phyloP scores from a whole-genome alignment of 2,797 vertebrate genomes.

The Halcyon smyrnensis region DNA sequence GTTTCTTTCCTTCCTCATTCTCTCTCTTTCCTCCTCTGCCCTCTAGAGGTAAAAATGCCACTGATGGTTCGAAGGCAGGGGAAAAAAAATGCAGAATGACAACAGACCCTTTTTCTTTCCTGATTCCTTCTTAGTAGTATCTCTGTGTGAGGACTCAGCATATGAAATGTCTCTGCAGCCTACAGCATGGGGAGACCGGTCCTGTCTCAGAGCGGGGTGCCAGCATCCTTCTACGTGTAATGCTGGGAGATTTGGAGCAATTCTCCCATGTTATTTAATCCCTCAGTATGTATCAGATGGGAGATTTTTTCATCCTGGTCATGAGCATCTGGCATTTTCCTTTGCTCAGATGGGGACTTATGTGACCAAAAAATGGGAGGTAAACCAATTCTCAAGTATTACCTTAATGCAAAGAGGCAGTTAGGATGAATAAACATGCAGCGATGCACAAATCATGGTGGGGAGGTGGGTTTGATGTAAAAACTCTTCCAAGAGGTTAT shows the following conservation, averaged over 20 bases:
- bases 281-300: neutral
- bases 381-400: neutral
- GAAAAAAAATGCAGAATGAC: neutral
- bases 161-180: neutral
- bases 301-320: neutral
- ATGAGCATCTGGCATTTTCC: neutral
- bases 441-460: neutral
- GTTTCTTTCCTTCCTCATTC: neutral
- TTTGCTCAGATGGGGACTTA: neutral
- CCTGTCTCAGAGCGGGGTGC: neutral
- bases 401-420: neutral
- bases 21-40: slow-evolving; percentile 10
- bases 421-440: neutral
- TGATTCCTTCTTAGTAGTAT: neutral
- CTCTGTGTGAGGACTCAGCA: neutral
- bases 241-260: neutral
- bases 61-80: neutral
- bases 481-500: neutral
- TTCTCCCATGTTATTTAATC: neutral
- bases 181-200: neutral
- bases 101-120: neutral
- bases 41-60: neutral
- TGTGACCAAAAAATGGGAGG: neutral
- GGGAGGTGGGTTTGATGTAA: neutral
- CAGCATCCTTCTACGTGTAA: neutral